phyloP scores from a whole-genome alignment of 2,888 invertebrate genomes.

The Mantis religiosa region DNA sequence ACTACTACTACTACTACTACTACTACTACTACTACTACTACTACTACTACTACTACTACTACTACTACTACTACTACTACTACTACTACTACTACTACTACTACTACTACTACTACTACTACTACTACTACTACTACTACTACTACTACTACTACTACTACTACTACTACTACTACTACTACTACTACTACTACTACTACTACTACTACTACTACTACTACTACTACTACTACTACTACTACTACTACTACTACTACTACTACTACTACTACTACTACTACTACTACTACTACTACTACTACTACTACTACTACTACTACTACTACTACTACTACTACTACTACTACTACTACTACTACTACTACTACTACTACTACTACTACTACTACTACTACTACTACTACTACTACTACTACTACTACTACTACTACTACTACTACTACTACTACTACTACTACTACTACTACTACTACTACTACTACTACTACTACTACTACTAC shows the following conservation, averaged over 20 bases:
- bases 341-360: neutral
- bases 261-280: neutral
- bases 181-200: neutral
- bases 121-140: neutral
- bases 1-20: neutral
- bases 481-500: neutral
- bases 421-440: neutral
- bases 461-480: neutral
- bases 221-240: neutral
- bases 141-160: neutral
- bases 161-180: neutral
- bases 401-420: neutral
- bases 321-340: neutral
- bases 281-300: neutral
- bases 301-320: neutral
- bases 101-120: neutral
- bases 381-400: neutral
- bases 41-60: neutral
- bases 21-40: neutral
- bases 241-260: neutral
- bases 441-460: neutral
- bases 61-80: neutral
- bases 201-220: neutral
- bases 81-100: neutral
- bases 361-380: neutral